phyloP scores from a whole-genome alignment of 1,140 invertebrate species.

The Branchinecta lindahli region DNA sequence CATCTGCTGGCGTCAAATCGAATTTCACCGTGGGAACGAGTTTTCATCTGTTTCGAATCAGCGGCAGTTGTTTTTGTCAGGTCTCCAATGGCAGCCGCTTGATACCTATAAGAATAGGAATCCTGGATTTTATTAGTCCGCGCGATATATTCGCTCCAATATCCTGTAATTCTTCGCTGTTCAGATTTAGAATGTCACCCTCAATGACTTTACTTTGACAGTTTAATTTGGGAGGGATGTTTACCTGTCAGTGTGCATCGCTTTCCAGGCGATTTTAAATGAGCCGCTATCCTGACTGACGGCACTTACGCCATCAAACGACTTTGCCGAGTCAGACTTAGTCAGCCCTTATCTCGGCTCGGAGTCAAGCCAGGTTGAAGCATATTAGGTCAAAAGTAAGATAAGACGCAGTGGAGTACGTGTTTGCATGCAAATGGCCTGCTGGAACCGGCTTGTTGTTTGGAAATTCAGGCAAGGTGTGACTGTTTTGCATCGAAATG shows the following conservation, averaged over 20 bases:
- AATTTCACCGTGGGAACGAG: not conserved
- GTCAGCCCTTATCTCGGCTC: no score
- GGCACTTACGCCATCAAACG: not conserved
- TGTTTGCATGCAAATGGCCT: no score
- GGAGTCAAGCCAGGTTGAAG: no score
- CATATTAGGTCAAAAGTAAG: no score
- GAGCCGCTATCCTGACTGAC: not conserved
- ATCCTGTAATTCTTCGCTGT: not conserved
- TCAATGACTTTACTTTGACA: conserved; percentile 8
- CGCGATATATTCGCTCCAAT: not conserved
- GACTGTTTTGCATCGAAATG: no score
- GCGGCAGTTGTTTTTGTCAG: not conserved
- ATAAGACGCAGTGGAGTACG: no score
- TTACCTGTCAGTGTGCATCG: conserved; percentile 2
- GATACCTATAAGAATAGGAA: not conserved
- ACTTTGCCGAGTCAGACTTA: no score
- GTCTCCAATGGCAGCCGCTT: no score
- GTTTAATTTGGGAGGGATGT: not conserved
- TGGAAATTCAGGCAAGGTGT: no score
- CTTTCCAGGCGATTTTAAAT: conserved; percentile 10
- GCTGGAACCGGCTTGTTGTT: no score
- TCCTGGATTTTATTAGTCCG: not conserved
- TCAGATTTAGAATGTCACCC: conserved; percentile 2
- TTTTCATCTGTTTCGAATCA: conserved; percentile 10
- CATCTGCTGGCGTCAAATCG: not conserved